A percentile compares a stretch with the other conserved stretches of the same genome.
These are phyloP conservation scores for Sebastes kiyomatsui DNA, from an alignment of 2,797 vertebrate genomes.

Conservation along the genomic window DNA sequence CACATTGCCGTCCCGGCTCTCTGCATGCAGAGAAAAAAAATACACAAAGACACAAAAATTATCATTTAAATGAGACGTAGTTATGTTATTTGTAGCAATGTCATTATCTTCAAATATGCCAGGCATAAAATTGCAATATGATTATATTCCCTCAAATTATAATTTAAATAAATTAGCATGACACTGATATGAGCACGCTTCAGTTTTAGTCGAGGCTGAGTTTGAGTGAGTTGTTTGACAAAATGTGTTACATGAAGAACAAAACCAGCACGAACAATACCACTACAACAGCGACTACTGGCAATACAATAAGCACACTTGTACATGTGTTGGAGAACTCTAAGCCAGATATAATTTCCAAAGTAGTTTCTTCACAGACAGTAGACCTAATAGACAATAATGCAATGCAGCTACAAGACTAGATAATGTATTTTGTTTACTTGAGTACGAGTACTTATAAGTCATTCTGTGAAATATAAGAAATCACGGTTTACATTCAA, in stretches of 20 bases:
- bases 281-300: neutral
- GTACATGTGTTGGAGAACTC: neutral
- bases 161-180: slow-evolving; percentile 45
- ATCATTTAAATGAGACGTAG: slow-evolving; percentile 63
- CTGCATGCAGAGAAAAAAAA: slow-evolving; percentile 9
- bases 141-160: slow-evolving; percentile 25
- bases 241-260: slow-evolving; percentile 12
- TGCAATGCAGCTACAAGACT: neutral
- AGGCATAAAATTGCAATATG: slow-evolving; percentile 37
- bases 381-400: neutral
- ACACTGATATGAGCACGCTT: slow-evolving; percentile 7
- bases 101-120: slow-evolving; percentile 51
- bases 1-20: slow-evolving; percentile 5
- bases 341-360: neutral
- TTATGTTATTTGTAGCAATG: slow-evolving; percentile 45
- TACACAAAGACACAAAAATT: slow-evolving; percentile 39
- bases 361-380: neutral
- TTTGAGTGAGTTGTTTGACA: slow-evolving; percentile 5
- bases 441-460: neutral
- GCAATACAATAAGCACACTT: neutral
- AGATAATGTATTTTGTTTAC: neutral
- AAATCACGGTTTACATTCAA: neutral
- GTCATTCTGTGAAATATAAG: neutral
- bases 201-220: slow-evolving; percentile 11
- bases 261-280: neutral